A percentile compares a stretch with the other conserved stretches of the same genome.
Conservation (phyloP, 2,113 vertebrate genomes). For the Pelobates fuscus region DNA sequence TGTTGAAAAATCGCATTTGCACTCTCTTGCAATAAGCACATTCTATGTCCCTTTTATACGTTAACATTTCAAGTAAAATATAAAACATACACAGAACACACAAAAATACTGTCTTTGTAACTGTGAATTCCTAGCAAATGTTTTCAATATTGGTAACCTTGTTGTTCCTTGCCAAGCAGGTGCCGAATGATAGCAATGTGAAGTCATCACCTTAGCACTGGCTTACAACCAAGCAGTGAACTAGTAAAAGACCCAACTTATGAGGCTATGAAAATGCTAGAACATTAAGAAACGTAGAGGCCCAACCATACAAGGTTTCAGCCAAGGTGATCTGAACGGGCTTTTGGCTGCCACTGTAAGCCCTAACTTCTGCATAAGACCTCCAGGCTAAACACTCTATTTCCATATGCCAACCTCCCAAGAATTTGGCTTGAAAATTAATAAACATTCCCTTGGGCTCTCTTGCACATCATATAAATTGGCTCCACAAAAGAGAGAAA, state of each 20-base stretch:
- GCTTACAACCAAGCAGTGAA: conserved; percentile 1
- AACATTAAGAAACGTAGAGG: conserved; percentile 12
- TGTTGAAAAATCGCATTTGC: too few species aligned
- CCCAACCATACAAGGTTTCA: neutral
- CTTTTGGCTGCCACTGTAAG: conserved; percentile 32
- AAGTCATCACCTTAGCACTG: neutral
- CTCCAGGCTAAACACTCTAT: conserved; percentile 44
- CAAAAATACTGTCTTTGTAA: neutral
- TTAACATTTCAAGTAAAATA: too few species aligned
- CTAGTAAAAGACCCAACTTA: conserved; percentile 18
- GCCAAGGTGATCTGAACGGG: conserved; percentile 37
- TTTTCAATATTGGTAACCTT: neutral
- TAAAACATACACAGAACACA: too few species aligned
- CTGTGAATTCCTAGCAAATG: neutral
- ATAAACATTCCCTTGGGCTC: conserved; percentile 45
- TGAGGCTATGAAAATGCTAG: conserved; percentile 21
- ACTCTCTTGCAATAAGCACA: too few species aligned
- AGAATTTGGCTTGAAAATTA: conserved; percentile 45
- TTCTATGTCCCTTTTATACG: too few species aligned
- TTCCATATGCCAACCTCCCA: conserved; percentile 44
- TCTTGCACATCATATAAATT: conserved; percentile 41
- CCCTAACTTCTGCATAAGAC: conserved; percentile 39
- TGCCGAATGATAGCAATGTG: conserved; percentile 1
- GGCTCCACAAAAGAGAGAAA: conserved; percentile 42
- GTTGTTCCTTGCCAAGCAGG: conserved; percentile 9